These are phyloP conservation scores for Theretra japonica DNA, from an alignment of 2,888 invertebrate genomes.

Conservation along the genomic window DNA sequence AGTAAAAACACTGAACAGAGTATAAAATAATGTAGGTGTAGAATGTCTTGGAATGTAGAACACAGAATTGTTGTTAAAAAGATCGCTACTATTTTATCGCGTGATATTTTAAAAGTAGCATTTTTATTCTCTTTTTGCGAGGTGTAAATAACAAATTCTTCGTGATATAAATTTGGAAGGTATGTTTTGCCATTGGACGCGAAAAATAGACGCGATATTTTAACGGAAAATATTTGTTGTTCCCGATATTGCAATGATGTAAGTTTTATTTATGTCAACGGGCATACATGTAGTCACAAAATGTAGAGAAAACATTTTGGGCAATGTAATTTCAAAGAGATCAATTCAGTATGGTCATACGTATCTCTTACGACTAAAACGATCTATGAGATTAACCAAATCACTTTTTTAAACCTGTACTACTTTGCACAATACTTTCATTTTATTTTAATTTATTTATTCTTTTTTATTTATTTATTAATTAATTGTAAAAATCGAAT, in stretches of 20 bases:
- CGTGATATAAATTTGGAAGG: background rate
- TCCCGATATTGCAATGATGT: background rate
- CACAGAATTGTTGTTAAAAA: background rate
- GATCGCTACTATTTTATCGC: background rate
- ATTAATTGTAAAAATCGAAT: no score
- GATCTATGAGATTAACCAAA: no score
- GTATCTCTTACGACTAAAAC: no score
- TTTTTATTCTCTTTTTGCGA: background rate
- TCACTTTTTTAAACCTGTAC: no score
- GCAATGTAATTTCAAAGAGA: no score
- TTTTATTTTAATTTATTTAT: no score
- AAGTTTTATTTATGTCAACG: background rate
- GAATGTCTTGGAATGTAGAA: background rate
- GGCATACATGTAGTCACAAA: background rate
- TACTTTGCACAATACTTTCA: no score
- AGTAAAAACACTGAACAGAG: background rate
- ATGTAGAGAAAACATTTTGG: background rate
- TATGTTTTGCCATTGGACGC: background rate
- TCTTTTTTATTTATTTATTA: no score
- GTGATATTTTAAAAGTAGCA: background rate
- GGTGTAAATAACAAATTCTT: conserved; percentile 1
- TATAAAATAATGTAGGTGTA: background rate
- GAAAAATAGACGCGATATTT: background rate
- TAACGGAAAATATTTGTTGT: background rate
- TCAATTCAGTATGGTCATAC: no score